Base-by-base conservation (phyloP, 2,888 invertebrate genomes). In the Poecilus cupreus region DNA sequence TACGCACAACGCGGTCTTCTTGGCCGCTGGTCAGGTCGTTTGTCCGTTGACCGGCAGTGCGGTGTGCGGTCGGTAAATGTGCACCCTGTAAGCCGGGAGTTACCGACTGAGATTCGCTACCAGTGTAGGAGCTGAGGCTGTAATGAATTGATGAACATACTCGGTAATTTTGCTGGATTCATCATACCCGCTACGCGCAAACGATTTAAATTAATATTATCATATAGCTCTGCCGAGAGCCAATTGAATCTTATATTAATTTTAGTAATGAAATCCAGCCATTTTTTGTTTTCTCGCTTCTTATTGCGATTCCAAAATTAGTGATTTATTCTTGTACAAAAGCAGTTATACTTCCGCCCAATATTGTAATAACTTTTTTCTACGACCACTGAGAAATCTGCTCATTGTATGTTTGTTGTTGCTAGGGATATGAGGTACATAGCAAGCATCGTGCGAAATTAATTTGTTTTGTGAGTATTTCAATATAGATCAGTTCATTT, bases 21-120 rank as follows among this genome's bases (percentile, higher is more conserved):
- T 32, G 77, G 57, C 43, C 57, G 57, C 13, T 20, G 60, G 57
- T 74, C 74, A 74, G 75, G 75, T 75, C 32, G 75, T 75, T 51
- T 75, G 75, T 75, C 75, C 75, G 75, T 75, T 75, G 75, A 75
- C 75, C 75, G 74, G 74, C 46, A 43, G n/a, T 57, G 32, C 18
- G 18, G 43, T 70, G 70, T 70, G 46, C 13, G 76, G 77, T 37
- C 77, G 51, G 76, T 37, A 68, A 68, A 68, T 37, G 64, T 18
- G 51, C 51, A 22, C 76, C 37, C 76, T 54, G 76, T 18, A 32
- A 18, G 2, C 18, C 54, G 18, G 18, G 37, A 37, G 57, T 77
- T 77, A 77, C 77, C 77, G 77, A 32, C 77, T 32, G 51, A 75
- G 75, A 75, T 51, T 75, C 75, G 18, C 18, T 11, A 16, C 39